A percentile compares a stretch with the other conserved stretches of the same genome.
phyloP scores from a whole-genome alignment of 2,113 vertebrate species.

The Oceanodroma tethys region DNA sequence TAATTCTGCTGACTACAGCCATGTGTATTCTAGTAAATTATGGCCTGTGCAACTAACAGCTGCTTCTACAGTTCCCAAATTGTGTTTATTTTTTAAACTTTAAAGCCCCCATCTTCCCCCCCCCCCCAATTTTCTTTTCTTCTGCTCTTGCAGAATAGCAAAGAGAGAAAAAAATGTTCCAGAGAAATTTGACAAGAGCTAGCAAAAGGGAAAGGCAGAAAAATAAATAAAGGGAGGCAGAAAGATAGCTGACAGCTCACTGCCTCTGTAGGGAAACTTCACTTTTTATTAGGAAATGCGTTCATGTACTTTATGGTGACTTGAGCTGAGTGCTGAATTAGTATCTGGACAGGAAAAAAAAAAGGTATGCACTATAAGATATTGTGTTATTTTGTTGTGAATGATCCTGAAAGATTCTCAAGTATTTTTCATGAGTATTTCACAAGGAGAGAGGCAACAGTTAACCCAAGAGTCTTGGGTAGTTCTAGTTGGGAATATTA shows the following conservation, averaged over 20 bases:
- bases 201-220: conserved; percentile 14
- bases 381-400: not conserved
- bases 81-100: not conserved
- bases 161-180: conserved; percentile 5
- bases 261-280: conserved; percentile 10
- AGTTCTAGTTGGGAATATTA: not conserved
- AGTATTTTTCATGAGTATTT: not conserved
- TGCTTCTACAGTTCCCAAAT: conserved; percentile 33
- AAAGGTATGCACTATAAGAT: not conserved
- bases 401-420: not conserved
- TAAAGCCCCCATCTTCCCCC: not conserved
- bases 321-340: conserved; percentile 21
- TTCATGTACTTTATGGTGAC: conserved; percentile 36
- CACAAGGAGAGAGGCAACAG: not conserved
- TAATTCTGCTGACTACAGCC: conserved; percentile 64
- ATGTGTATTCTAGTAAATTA: conserved; percentile 56
- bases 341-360: not conserved
- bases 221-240: conserved; percentile 21
- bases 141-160: not conserved
- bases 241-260: not conserved
- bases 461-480: not conserved
- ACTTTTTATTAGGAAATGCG: conserved; percentile 50
- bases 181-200: conserved; percentile 33
- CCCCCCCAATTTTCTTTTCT: not conserved
- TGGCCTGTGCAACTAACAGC: conserved; percentile 28